Base-by-base conservation (phyloP, 2,113 vertebrate genomes). In the Ondatra zibethicus region DNA sequence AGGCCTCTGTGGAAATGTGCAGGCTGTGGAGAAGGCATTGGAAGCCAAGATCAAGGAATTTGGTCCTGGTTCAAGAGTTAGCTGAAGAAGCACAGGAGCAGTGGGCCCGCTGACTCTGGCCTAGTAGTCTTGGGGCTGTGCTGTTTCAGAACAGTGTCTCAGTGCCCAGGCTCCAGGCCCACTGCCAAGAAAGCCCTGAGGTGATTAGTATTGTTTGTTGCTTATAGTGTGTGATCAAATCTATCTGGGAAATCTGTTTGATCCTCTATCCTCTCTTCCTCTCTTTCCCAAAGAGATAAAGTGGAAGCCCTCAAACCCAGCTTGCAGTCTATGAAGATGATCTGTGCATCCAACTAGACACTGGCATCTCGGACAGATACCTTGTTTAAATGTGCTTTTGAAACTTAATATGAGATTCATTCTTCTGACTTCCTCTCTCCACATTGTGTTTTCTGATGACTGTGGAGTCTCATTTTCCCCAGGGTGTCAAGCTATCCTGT, bases 211-310 rank as follows among this genome's bases (percentile, higher is more conserved):
- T 89, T 95, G 85, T 61, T 84, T 39, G 2, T 88, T 92, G 70
- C 52, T 80, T 58, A 16, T 29, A 5, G n/a, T 33, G 2, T 47
- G 92, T 47, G 90, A 47, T 45, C 87, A 73, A 87, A 93, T 94
- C 65, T 33, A n/a, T 87, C 10, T 1, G 4, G 42, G 73, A 82
- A 87, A 45, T 84, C 89, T 78, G 0, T 66, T 75, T 97, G 76
- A 93, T 90, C 72, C 29, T 58, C 19, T 58, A 21, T 58, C 58
- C 58, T 58, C 58, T 58, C 19, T 58, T 58, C 55, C 16, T 31
- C 4, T 87, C 73, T 76, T 94, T 95, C 95, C 95, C 5, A 23
- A 72, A 96, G 93, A 93, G 88, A 92, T 94, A 94, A 90, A 78
- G 50, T 70, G 73, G 89, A 91, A 92, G 68, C 14, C 55, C 27